Percentiles rank a stretch among this genome's conserved stretches.
phyloP scores from a whole-genome alignment of 2,113 vertebrate genomes.

The Platycercus adscitus region DNA sequence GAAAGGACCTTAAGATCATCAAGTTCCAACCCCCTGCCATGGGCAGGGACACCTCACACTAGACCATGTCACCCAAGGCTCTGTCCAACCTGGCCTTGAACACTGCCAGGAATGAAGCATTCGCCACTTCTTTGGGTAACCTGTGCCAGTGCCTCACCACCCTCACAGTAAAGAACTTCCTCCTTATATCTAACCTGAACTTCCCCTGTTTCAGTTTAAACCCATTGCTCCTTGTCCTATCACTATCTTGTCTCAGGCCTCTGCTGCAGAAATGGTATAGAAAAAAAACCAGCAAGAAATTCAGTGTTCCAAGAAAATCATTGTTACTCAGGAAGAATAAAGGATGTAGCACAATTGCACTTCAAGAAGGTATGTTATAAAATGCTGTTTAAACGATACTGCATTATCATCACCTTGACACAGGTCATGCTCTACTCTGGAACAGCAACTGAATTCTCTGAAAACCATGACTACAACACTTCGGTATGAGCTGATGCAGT shows the following conservation, averaged over 20 bases:
- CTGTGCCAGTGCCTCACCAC: not conserved
- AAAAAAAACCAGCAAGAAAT: not conserved
- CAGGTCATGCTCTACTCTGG: not conserved
- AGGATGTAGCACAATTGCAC: not conserved
- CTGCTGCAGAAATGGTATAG: not conserved
- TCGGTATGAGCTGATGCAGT: conserved; percentile 3
- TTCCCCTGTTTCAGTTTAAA: not conserved
- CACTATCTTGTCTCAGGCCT: not conserved
- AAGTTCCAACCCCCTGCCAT: not conserved
- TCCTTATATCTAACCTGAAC: not conserved
- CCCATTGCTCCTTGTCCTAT: not conserved
- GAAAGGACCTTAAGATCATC: not conserved
- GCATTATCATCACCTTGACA: not conserved
- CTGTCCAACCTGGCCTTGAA: not conserved
- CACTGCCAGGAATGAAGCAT: not conserved
- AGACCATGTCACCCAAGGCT: not conserved
- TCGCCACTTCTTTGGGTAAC: not conserved
- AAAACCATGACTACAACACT: not conserved
- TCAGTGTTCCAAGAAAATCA: not conserved
- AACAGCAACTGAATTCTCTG: not conserved
- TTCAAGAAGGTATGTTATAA: not conserved
- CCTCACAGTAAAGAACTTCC: not conserved
- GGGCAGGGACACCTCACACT: not conserved
- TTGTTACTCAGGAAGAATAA: not conserved
- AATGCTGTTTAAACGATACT: not conserved